Conservation (phyloP, 2,113 vertebrate species). For the Corythaixoides concolor region DNA sequence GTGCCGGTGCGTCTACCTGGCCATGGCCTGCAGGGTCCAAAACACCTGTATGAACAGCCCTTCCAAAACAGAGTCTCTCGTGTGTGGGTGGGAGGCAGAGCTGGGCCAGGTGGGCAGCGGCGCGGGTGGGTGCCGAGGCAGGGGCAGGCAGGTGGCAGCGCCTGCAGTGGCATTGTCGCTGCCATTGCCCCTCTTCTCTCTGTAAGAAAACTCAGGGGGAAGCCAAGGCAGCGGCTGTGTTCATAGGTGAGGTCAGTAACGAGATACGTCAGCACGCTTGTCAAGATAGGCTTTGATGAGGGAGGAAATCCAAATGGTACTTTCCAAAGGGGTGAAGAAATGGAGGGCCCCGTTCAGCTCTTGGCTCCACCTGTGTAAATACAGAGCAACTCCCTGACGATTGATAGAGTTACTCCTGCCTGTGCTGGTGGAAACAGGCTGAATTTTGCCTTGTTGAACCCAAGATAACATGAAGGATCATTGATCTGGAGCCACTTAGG, state of each 20-base stretch:
- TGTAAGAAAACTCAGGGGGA: background rate
- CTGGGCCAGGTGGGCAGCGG: background rate
- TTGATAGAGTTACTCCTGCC: background rate
- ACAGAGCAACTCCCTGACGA: rapidly evolving
- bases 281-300: background rate
- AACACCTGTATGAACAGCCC: background rate
- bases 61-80: background rate
- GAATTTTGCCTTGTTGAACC: background rate
- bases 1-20: background rate
- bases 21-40: background rate
- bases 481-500: background rate
- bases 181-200: background rate
- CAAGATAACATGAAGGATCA: rapidly evolving
- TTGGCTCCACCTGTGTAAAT: background rate
- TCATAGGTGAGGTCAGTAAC: rapidly evolving
- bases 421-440: background rate
- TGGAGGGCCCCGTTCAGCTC: background rate
- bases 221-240: background rate
- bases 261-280: background rate
- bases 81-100: background rate
- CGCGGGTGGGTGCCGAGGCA: rapidly evolving
- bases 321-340: background rate
- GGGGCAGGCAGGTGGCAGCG: background rate
- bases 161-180: rapidly evolving
- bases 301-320: background rate